Base-by-base conservation (phyloP, 2,888 invertebrate species). In the Crematogaster levior region DNA sequence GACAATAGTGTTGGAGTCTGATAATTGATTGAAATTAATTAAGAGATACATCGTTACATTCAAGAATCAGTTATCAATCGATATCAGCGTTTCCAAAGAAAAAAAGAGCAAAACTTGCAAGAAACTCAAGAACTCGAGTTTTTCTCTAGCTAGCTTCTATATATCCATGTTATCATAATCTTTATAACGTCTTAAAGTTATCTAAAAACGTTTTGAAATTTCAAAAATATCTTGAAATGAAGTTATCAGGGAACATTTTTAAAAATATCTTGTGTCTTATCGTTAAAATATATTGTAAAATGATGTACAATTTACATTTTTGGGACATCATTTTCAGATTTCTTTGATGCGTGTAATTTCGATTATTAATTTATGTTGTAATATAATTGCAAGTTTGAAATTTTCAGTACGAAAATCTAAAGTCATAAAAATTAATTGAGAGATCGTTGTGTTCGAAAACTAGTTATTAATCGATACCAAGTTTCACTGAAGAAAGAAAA, bases 381-480 rank as follows among this genome's bases (percentile, higher is more conserved):
- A n/a, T n/a, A n/a, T n/a, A n/a, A n/a, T n/a, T n/a, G n/a, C n/a
- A n/a, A n/a, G n/a, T n/a, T n/a, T n/a, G n/a, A n/a, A n/a, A n/a
- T n/a, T n/a, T n/a, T n/a, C n/a, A n/a, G n/a, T n/a, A n/a, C n/a
- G n/a, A n/a, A n/a, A n/a, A n/a, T n/a, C n/a, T n/a, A n/a, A n/a
- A n/a, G n/a, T n/a, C n/a, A n/a, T n/a, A n/a, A n/a, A 77, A 30
- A 27, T 70, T 34, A n/a, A 40, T 30, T 40, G 6, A 53, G 56
- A 56, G 21, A 30, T 3, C 2, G 30, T 40, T 30, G 53, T 7
- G 24, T n/a, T 21, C 2, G 12, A 24, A 3, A 68, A 58, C 21
- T 15, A 53, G 53, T 66, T 51, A 43, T 46, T n/a, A 65, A 51
- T 10, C 10, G 63, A 48, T 60, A 21, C 5, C 18, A 24, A 6